Evolutionary conservation across 1,140 invertebrate species (phyloP).

Genomic region (Pseudomyrmex dendroicus): DNA sequence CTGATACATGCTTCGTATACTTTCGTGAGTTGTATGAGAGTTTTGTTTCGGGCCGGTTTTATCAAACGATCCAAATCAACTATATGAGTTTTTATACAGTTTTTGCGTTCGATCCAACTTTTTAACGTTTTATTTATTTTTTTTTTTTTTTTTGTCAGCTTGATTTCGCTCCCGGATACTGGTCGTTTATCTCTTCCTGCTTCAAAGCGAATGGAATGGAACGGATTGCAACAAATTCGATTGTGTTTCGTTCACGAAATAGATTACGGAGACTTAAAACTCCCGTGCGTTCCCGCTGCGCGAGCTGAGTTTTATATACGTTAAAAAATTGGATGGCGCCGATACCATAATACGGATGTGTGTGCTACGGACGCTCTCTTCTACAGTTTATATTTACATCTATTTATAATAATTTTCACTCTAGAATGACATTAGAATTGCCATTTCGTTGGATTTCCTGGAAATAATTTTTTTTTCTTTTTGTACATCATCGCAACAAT

Average conservation of each 20-base stretch:
- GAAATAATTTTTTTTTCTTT: slow-evolving; percentile 72
- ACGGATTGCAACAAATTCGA: slow-evolving; percentile 51
- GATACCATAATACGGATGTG: slow-evolving; percentile 70
- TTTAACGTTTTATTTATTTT: slow-evolving; percentile 46
- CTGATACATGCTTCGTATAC: slow-evolving; percentile 78
- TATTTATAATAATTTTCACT: slow-evolving; percentile 79
- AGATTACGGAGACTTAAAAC: slow-evolving; percentile 17
- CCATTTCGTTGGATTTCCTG: slow-evolving; percentile 73
- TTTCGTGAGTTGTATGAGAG: slow-evolving; percentile 79
- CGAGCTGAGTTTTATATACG: slow-evolving; percentile 12
- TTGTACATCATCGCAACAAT: slow-evolving; percentile 82
- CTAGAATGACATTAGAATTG: slow-evolving; percentile 75
- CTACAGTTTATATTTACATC: slow-evolving; percentile 80
- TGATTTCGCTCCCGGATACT: background rate
- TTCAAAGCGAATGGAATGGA: slow-evolving; percentile 43
- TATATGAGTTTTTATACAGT: slow-evolving; percentile 67
- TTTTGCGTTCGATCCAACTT: slow-evolving; percentile 66
- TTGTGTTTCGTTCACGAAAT: slow-evolving; percentile 18
- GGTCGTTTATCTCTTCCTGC: slow-evolving; percentile 8
- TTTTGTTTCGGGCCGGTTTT: slow-evolving; percentile 76
- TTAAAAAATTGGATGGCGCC: slow-evolving; percentile 69
- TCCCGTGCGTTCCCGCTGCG: slow-evolving; percentile 20
- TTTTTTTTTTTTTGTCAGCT: background rate
- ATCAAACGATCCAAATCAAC: slow-evolving; percentile 77
- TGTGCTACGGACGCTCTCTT: slow-evolving; percentile 72